phyloP scores from a whole-genome alignment of 2,888 invertebrate genomes.

The Dascillus cervinus region DNA sequence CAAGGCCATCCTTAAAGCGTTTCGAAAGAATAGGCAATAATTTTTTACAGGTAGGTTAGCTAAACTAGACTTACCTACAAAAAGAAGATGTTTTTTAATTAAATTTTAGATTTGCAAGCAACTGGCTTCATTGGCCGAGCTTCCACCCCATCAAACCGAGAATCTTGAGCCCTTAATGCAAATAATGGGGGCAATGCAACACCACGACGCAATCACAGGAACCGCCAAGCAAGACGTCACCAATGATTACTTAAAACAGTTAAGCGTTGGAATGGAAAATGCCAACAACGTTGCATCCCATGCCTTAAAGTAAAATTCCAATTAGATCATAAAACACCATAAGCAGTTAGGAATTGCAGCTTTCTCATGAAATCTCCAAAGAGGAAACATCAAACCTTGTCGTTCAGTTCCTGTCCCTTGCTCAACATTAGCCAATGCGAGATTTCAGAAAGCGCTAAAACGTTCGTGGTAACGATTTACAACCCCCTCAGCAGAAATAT shows the following conservation, averaged over 20 bases:
- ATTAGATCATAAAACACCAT: no score
- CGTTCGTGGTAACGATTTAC: slow-evolving; percentile 46
- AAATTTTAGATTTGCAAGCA: slow-evolving; percentile 59
- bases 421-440: slow-evolving; percentile 56
- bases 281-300: slow-evolving; percentile 23
- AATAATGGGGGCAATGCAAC: slow-evolving; percentile 74
- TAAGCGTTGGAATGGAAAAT: slow-evolving; percentile 59
- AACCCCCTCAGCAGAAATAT: slow-evolving; percentile 66
- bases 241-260: slow-evolving; percentile 69
- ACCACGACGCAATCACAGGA: slow-evolving; percentile 68
- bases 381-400: no score
- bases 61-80: no score
- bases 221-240: slow-evolving; percentile 25
- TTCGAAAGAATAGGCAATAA: slow-evolving; percentile 18
- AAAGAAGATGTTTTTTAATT: no score
- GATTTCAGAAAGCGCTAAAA: slow-evolving; percentile 44
- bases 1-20: slow-evolving; percentile 17
- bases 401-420: slow-evolving; percentile 51
- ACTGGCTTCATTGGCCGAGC: slow-evolving; percentile 49
- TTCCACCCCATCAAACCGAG: slow-evolving; percentile 40
- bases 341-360: no score
- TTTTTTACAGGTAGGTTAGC: slow-evolving; percentile 14
- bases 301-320: no score
- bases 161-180: slow-evolving; percentile 54
- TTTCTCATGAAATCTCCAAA: no score